Base-by-base conservation (phyloP, 2,113 vertebrate genomes). In the Colistium nudipinnis region DNA sequence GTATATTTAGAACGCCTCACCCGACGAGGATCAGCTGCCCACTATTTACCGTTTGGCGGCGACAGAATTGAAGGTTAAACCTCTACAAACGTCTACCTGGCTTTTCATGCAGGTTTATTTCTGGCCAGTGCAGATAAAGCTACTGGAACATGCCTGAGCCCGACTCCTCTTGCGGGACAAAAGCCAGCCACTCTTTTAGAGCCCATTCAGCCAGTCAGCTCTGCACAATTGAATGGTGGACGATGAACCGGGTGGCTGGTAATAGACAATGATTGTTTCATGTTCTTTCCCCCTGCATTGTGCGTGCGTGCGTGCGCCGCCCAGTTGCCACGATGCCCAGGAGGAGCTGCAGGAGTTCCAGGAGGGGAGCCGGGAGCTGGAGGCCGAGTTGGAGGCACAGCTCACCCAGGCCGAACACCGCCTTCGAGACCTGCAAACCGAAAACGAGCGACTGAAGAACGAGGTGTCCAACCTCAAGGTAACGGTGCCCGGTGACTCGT, bases 301-400 rank as follows among this genome's bases (percentile, higher is more conserved):
- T 20, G 25, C 4, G 13, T 10, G 60, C 28, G 4, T 57, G 4
- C 65, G 25, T 77, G 59, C 56, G 44, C 51, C 51, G 14, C 69
- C 33, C 83, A 99, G 98, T 88, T 98, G 93, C 89, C 95, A 95
- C 71, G 97, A 99, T 60, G 96, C 97, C 68, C 96, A 95, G 61
- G 97, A 99, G 78, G 97, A 99, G 85, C 94, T 99, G 87, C 94
- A 95, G 83, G 97, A 99, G 79, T 99, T 99, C 91, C 97, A 98
- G 88, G 97, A 99, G 82, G 98, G 97, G 54, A 99, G 98, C 90
- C 92, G 97, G 61, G 98, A 99, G 76, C 87, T 99, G 81, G 98
- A 99, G 88, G 97, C 97, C 1, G 98, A 99, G 83, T 85, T 99
- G 88, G 97, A 99, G 85, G 95, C 98, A 1, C 98, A 99, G 75